A percentile compares a stretch with the other conserved stretches of the same genome.
Evolutionary conservation across 2,888 invertebrate species (phyloP).

Genomic region (Formica aserva): DNA sequence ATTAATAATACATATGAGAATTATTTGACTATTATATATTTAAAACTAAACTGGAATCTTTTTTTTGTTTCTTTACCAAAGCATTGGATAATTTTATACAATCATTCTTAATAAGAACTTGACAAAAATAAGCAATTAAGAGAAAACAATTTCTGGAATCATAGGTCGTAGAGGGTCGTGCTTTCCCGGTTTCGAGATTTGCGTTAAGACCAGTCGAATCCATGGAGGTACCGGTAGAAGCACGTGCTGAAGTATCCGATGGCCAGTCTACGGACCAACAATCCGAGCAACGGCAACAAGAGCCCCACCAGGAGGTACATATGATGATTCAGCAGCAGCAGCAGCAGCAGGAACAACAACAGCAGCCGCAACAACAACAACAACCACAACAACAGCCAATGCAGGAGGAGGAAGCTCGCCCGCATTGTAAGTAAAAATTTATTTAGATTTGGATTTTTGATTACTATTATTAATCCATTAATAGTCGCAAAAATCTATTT

Average conservation of each 20-base stretch:
- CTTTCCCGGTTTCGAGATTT: slow-evolving; percentile 80
- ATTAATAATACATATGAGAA: background rate
- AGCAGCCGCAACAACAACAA: slow-evolving; percentile 85
- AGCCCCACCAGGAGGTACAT: slow-evolving; percentile 80
- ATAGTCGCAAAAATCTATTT: background rate
- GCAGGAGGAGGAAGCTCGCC: slow-evolving; percentile 89
- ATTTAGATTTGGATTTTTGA: background rate
- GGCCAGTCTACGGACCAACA: slow-evolving; percentile 78
- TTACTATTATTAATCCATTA: background rate
- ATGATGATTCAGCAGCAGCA: slow-evolving; percentile 86
- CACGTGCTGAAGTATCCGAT: slow-evolving; percentile 80
- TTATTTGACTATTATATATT: background rate
- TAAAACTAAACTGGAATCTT: slow-evolving; percentile 3
- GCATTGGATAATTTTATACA: background rate
- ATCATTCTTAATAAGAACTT: background rate
- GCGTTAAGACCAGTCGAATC: slow-evolving; percentile 79
- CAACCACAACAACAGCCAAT: slow-evolving; percentile 86
- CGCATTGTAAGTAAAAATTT: slow-evolving; percentile 90
- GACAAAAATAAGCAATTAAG: background rate
- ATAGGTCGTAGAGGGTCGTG: slow-evolving; percentile 82
- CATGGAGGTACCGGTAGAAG: slow-evolving; percentile 81
- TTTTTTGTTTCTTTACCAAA: slow-evolving; percentile 47
- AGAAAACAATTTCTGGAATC: slow-evolving; percentile 19
- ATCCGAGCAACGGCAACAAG: slow-evolving; percentile 75
- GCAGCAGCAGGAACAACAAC: slow-evolving; percentile 85